phyloP scores from a whole-genome alignment of 53 echinoderm and acorn worm species.

The Henricia sp. region DNA sequence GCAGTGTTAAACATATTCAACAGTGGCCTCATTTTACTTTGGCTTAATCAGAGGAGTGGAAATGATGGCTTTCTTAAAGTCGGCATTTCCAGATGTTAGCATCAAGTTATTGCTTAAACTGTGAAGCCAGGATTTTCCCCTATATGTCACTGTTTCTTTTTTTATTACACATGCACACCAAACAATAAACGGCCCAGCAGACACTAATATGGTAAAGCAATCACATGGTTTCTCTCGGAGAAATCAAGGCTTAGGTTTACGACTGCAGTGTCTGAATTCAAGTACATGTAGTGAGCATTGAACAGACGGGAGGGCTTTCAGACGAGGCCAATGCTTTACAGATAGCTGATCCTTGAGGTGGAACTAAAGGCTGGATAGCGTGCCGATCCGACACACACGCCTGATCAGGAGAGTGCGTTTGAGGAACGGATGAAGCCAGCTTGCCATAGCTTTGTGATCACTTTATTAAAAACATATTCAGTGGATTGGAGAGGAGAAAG shows the following conservation, averaged over 20 bases:
- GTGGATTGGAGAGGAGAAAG: constrained; percentile 1
- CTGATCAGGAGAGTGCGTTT: constrained; percentile 33
- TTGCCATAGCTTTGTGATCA: constrained; percentile 46
- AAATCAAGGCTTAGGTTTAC: constrained; percentile 29
- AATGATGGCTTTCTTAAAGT: constrained; percentile 65
- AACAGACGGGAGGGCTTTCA: background rate
- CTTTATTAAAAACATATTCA: constrained; percentile 64
- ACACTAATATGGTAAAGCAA: constrained; percentile 36
- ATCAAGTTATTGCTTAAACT: constrained; percentile 54
- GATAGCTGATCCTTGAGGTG: constrained; percentile 38
- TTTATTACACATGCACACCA: constrained; percentile 2
- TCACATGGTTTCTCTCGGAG: constrained; percentile 19
- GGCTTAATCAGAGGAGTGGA: constrained; percentile 51
- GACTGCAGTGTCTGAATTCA: constrained; percentile 9
- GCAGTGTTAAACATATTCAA: constrained; percentile 40
- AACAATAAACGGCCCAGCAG: constrained; percentile 29
- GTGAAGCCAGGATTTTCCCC: background rate
- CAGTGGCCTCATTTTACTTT: constrained; percentile 36
- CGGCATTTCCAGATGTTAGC: constrained; percentile 51
- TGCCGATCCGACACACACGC: constrained; percentile 53
- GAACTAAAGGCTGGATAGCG: constrained; percentile 60
- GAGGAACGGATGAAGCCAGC: constrained; percentile 25
- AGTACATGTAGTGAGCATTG: background rate
- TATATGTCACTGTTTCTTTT: background rate
- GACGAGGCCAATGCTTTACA: background rate